Conservation (phyloP, 2,888 invertebrate species). For the Eupithecia tripunctaria region DNA sequence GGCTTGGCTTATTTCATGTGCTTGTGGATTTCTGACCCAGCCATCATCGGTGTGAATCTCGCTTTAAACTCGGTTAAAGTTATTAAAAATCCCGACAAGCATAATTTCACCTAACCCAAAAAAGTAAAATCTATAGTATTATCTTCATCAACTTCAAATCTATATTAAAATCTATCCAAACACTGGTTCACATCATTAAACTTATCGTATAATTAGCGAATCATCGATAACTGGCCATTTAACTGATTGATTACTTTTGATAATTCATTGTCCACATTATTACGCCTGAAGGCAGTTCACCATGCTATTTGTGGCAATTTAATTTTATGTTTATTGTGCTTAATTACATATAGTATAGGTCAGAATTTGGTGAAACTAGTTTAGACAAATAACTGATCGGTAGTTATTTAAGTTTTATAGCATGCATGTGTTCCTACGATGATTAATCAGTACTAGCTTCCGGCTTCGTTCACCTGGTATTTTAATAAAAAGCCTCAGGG, state of each 20-base stretch:
- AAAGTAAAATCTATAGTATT: not conserved
- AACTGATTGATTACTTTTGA: conserved; percentile 8
- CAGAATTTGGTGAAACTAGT: not conserved
- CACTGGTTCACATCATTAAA: not conserved
- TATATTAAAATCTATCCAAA: not conserved
- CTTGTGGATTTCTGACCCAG: too few species aligned
- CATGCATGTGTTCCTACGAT: not conserved
- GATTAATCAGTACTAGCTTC: not conserved
- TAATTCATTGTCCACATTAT: not conserved
- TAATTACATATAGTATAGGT: not conserved
- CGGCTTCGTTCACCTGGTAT: not conserved
- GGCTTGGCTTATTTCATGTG: too few species aligned
- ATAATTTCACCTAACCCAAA: not conserved
- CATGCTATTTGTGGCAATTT: not conserved
- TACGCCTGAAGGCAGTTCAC: not conserved
- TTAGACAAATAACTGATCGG: not conserved
- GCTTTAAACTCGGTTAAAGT: too few species aligned
- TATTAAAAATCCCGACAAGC: not conserved
- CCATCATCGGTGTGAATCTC: too few species aligned
- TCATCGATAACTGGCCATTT: conserved; percentile 3
- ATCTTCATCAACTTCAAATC: not conserved
- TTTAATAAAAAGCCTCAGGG: not conserved
- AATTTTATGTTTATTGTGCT: not conserved
- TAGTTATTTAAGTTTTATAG: not conserved
- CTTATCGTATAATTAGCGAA: not conserved